Percentiles rank a stretch among this genome's conserved stretches.
Conservation (phyloP, 2,888 invertebrate species). For the Lacanobia wlatinum region DNA sequence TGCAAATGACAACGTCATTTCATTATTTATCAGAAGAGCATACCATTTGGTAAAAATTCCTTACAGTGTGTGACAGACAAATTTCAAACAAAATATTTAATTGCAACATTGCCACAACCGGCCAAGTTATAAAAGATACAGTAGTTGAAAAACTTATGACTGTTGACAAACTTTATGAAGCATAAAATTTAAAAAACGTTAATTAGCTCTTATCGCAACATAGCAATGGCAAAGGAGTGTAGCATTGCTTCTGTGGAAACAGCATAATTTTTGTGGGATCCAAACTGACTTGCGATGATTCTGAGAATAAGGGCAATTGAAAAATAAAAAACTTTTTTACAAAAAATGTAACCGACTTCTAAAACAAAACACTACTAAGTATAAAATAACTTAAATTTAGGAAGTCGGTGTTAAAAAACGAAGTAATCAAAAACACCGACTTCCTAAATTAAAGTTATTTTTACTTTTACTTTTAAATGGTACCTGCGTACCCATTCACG, state of each 20-base stretch:
- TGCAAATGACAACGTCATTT: slow-evolving; percentile 13
- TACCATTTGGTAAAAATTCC: slow-evolving; percentile 26
- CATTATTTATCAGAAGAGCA: background rate
- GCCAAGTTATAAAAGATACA: too few species aligned
- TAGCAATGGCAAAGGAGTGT: background rate
- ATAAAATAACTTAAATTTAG: too few species aligned
- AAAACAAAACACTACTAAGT: too few species aligned
- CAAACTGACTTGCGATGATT: background rate
- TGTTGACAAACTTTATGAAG: slow-evolving; percentile 7
- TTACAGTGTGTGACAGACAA: background rate
- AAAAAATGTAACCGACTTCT: too few species aligned
- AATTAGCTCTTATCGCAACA: slow-evolving; percentile 9
- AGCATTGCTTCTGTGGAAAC: background rate
- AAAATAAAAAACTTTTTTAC: too few species aligned
- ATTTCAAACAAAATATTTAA: slow-evolving; percentile 4
- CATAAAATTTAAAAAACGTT: slow-evolving; percentile 2
- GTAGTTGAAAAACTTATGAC: too few species aligned
- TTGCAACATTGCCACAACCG: background rate
- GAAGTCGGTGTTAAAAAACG: too few species aligned
- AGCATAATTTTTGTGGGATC: background rate
- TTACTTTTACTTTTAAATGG: too few species aligned
- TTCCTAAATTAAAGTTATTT: too few species aligned
- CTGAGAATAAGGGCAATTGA: background rate
- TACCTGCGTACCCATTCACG: too few species aligned
- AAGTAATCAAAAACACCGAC: too few species aligned